A percentile compares a stretch with the other conserved stretches of the same genome.
Conservation (phyloP, 1,140 invertebrate genomes). For the Papilio xuthus region DNA sequence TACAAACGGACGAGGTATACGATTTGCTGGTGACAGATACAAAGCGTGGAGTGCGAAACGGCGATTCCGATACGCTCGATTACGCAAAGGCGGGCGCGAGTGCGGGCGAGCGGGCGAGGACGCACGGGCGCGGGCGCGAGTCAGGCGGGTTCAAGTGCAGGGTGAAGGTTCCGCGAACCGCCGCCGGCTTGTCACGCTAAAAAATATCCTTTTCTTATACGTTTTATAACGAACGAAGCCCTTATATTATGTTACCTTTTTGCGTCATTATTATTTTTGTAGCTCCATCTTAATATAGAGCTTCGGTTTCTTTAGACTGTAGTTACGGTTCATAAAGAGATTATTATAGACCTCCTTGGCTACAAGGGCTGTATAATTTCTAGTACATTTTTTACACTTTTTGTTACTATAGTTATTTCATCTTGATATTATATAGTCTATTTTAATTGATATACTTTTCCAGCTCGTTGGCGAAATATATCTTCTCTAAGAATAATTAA, state of each 20-base stretch:
- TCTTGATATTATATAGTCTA: background rate
- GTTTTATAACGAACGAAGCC: conserved; percentile 27
- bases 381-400: background rate
- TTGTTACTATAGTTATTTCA: background rate
- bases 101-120: conserved; percentile 40
- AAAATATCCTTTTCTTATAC: conserved; percentile 8
- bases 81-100: conserved; percentile 61
- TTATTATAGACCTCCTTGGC: background rate
- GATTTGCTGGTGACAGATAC: background rate
- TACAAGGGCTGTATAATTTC: background rate
- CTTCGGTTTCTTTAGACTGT: conserved; percentile 12
- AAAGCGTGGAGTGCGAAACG: conserved; percentile 54
- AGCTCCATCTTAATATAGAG: conserved; percentile 15
- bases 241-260: conserved; percentile 33
- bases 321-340: background rate
- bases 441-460: background rate
- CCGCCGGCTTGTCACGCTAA: conserved; percentile 36
- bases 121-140: conserved; percentile 33
- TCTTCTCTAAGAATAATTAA: too few relatives aligned
- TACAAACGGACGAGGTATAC: background rate
- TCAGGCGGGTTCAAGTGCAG: conserved; percentile 74
- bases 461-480: too few relatives aligned
- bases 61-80: conserved; percentile 64
- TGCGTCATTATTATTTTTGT: conserved; percentile 23
- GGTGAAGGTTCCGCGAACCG: conserved; percentile 72